Percentiles rank a stretch among this genome's conserved stretches.
Conservation (phyloP, 1,140 invertebrate genomes). For the Holotrichia oblita region DNA sequence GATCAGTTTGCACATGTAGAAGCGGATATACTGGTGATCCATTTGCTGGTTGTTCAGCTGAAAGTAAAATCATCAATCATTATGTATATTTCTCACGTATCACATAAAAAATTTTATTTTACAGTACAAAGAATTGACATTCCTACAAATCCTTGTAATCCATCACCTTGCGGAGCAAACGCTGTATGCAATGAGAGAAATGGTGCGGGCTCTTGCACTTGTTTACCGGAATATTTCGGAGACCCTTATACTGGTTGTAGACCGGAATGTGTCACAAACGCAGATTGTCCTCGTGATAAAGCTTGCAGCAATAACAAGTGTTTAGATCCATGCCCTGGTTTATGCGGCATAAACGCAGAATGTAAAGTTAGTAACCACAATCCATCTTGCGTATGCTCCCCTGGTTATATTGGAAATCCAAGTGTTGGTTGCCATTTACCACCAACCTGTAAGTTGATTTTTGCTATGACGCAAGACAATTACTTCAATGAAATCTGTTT, state of each 20-base stretch:
- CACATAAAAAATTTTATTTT: slow-evolving; percentile 45
- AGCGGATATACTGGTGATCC: slow-evolving; percentile 68
- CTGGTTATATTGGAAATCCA: slow-evolving; percentile 78
- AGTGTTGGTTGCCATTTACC: slow-evolving; percentile 69
- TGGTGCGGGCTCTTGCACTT: slow-evolving; percentile 77
- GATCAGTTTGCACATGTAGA: slow-evolving; percentile 69
- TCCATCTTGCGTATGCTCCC: slow-evolving; percentile 76
- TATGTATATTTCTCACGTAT: neutral
- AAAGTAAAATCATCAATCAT: slow-evolving; percentile 58
- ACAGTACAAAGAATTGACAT: slow-evolving; percentile 55
- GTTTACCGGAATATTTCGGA: slow-evolving; percentile 75
- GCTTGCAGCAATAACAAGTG: slow-evolving; percentile 77
- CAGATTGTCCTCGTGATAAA: slow-evolving; percentile 73
- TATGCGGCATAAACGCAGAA: slow-evolving; percentile 77
- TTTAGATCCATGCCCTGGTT: slow-evolving; percentile 75
- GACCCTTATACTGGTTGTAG: slow-evolving; percentile 79
- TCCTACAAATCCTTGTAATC: slow-evolving; percentile 70
- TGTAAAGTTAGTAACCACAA: slow-evolving; percentile 79
- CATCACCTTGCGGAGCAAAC: slow-evolving; percentile 82
- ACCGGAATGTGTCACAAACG: slow-evolving; percentile 76
- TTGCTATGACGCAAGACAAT: neutral
- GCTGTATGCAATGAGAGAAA: slow-evolving; percentile 81
- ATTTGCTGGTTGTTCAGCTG: slow-evolving; percentile 62
- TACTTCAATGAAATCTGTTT: slow-evolving; percentile 33
- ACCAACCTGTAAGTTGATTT: slow-evolving; percentile 66